Conservation (phyloP, 2,113 vertebrate genomes). For the Alethe diademata region DNA sequence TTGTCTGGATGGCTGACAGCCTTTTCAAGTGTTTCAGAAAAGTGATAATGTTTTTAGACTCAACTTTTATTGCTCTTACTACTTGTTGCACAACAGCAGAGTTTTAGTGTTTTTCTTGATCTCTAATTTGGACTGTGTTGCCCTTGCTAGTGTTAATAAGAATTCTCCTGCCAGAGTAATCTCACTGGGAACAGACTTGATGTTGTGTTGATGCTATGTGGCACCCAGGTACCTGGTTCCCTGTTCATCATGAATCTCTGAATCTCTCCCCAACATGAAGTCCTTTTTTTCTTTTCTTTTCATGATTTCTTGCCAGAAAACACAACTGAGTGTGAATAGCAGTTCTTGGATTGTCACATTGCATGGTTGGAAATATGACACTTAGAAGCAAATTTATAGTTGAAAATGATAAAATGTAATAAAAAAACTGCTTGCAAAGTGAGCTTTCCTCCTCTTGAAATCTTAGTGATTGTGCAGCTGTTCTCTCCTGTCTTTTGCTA, state of each 20-base stretch:
- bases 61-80: background rate
- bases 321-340: background rate
- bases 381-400: background rate
- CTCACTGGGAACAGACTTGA: background rate
- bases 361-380: background rate
- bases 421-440: background rate
- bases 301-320: background rate
- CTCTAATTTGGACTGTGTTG: background rate
- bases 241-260: background rate
- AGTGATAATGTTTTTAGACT: background rate
- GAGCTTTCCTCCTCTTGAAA: slow-evolving; percentile 7
- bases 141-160: background rate
- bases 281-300: background rate
- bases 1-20: background rate
- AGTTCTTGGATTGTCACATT: background rate
- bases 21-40: background rate
- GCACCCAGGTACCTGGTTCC: background rate
- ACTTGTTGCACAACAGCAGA: background rate
- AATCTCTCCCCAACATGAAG: fast-evolving
- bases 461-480: background rate
- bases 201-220: background rate
- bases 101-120: background rate
- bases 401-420: background rate
- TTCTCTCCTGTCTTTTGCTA: slow-evolving; percentile 9
- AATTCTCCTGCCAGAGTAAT: background rate